A percentile compares a stretch with the other conserved stretches of the same genome.
phyloP scores from a whole-genome alignment of 1,140 invertebrate species.

The Acyrthosiphon pisum region DNA sequence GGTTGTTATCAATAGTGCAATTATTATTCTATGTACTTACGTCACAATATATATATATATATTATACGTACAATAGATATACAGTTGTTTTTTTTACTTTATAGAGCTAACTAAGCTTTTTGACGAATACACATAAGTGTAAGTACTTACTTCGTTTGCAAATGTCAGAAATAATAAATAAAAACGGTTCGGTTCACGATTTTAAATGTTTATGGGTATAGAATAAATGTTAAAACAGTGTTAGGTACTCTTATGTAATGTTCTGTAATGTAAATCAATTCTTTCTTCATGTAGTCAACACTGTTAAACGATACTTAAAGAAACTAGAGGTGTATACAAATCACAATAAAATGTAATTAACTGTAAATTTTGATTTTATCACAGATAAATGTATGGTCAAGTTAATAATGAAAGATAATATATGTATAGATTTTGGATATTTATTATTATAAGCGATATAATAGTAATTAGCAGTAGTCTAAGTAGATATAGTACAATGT shows the following conservation, averaged over 20 bases:
- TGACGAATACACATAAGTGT: slow-evolving; percentile 16
- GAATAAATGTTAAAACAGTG: not conserved
- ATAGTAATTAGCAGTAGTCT: not conserved
- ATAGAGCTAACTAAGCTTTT: not conserved
- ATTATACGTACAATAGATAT: not conserved
- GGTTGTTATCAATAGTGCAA: slow-evolving; percentile 1
- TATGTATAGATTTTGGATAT: not conserved
- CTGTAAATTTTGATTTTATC: not conserved
- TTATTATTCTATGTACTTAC: not conserved
- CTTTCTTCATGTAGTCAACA: not conserved
- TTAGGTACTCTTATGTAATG: not conserved
- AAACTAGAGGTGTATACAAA: not conserved
- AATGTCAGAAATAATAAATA: not conserved
- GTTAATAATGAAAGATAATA: not conserved
- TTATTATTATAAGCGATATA: not conserved
- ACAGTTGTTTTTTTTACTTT: not conserved
- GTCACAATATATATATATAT: not conserved
- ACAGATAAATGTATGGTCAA: not conserved
- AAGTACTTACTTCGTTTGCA: not conserved
- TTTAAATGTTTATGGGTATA: not conserved
- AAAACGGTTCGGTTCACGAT: not conserved
- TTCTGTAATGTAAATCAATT: not conserved
- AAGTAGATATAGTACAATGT: too few species aligned
- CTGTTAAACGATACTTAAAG: not conserved
- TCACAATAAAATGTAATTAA: not conserved